phyloP scores from a whole-genome alignment of 2,888 invertebrate genomes.

The Cantharis rufa region DNA sequence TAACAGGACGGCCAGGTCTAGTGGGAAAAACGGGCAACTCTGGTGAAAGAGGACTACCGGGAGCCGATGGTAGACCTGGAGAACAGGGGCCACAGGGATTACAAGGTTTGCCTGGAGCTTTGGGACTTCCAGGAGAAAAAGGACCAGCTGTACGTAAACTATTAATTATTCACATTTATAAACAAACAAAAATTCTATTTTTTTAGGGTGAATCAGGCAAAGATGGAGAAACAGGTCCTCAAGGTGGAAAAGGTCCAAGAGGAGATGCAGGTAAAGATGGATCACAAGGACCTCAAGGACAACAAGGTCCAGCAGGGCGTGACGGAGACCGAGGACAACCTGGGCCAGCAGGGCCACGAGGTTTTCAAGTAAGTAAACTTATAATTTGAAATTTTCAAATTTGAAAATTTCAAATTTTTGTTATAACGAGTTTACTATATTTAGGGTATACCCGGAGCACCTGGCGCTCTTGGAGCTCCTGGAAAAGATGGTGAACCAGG shows the following conservation, averaged over 20 bases:
- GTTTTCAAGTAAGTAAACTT: slow-evolving; percentile 68
- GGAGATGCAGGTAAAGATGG: slow-evolving; percentile 83
- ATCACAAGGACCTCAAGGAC: slow-evolving; percentile 72
- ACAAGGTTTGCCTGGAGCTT: slow-evolving; percentile 77
- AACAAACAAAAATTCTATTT: neutral
- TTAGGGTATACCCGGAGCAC: slow-evolving; percentile 67
- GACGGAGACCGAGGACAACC: slow-evolving; percentile 77
- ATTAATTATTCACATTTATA: slow-evolving; percentile 24
- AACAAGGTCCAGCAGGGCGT: slow-evolving; percentile 72
- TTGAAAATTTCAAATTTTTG: neutral
- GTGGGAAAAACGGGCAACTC: slow-evolving; percentile 71
- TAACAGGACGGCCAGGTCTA: slow-evolving; percentile 71
- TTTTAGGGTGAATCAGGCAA: slow-evolving; percentile 76
- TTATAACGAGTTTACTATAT: neutral
- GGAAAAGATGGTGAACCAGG: slow-evolving; percentile 85
- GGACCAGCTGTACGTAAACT: slow-evolving; percentile 65
- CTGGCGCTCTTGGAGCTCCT: slow-evolving; percentile 72
- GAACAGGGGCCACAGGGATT: slow-evolving; percentile 80
- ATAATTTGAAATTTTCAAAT: neutral
- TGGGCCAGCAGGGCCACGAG: slow-evolving; percentile 77
- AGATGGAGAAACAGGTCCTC: slow-evolving; percentile 76
- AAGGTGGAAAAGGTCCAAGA: slow-evolving; percentile 76
- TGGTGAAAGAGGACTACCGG: slow-evolving; percentile 76
- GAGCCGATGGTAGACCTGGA: slow-evolving; percentile 84
- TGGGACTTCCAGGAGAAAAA: slow-evolving; percentile 78